These are phyloP conservation scores for Esox lucius DNA, from an alignment of 2,797 vertebrate species.

Conservation along the genomic window DNA sequence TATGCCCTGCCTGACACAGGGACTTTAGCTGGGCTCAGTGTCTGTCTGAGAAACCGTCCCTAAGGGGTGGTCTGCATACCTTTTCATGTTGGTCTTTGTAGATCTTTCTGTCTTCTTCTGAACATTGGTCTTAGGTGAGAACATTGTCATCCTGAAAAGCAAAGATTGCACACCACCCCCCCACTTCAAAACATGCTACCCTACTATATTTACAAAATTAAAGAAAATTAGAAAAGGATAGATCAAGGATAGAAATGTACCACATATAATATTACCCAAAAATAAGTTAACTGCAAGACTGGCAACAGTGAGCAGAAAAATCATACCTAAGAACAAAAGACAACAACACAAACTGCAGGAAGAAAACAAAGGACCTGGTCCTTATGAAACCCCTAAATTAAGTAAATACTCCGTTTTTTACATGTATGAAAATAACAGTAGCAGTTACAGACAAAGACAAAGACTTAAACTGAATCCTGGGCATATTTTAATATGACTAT, in stretches of 20 bases:
- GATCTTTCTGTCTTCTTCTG: constrained; percentile 62
- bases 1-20: not conserved
- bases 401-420: not conserved
- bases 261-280: constrained; percentile 1
- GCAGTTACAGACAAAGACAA: not conserved
- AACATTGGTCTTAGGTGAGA: constrained; percentile 77
- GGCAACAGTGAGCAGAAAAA: not conserved
- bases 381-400: no score
- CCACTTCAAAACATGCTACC: not conserved
- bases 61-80: constrained; percentile 57
- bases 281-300: not conserved
- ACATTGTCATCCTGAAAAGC: constrained; percentile 77
- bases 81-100: constrained; percentile 56
- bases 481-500: not conserved
- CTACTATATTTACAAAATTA: not conserved
- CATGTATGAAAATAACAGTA: not conserved
- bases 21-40: not conserved
- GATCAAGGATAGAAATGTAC: no score
- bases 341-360: not conserved
- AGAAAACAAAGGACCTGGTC: not conserved
- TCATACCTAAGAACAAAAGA: not conserved
- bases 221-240: not conserved
- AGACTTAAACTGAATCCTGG: not conserved
- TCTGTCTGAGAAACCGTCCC: not conserved
- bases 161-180: not conserved